Conservation (phyloP, 2,888 invertebrate species). For the Ferrisia virgata region DNA sequence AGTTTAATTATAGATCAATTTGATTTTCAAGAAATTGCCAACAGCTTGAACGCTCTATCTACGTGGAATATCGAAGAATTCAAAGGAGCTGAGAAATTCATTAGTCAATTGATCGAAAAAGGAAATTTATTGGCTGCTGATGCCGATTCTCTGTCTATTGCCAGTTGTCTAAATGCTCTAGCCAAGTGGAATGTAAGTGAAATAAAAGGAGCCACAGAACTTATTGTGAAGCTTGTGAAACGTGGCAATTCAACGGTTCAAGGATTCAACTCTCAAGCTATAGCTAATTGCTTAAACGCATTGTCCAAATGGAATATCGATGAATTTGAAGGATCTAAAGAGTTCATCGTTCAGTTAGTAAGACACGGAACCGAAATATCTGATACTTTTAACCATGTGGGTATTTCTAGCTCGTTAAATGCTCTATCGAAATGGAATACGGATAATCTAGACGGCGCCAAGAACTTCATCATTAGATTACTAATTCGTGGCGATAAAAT, state of each 20-base stretch:
- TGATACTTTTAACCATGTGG: no score
- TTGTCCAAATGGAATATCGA: no score
- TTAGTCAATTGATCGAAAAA: neutral
- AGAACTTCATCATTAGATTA: no score
- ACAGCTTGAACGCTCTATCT: neutral
- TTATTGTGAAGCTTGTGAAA: neutral
- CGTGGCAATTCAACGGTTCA: neutral
- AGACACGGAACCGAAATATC: no score
- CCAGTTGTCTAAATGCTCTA: neutral
- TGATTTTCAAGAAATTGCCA: neutral
- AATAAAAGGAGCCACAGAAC: no score
- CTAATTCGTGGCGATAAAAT: no score
- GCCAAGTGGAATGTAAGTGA: neutral
- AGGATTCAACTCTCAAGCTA: neutral
- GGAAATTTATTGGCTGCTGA: no score
- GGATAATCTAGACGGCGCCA: no score
- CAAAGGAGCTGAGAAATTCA: neutral
- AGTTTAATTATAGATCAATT: neutral
- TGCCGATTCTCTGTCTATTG: neutral
- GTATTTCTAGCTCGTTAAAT: no score
- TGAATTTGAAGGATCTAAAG: neutral
- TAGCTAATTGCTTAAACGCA: neutral
- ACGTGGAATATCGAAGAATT: no score
- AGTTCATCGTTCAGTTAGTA: neutral
- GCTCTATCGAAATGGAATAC: no score